phyloP scores from a whole-genome alignment of 2,113 vertebrate genomes.

The Oreotragus oreotragus region DNA sequence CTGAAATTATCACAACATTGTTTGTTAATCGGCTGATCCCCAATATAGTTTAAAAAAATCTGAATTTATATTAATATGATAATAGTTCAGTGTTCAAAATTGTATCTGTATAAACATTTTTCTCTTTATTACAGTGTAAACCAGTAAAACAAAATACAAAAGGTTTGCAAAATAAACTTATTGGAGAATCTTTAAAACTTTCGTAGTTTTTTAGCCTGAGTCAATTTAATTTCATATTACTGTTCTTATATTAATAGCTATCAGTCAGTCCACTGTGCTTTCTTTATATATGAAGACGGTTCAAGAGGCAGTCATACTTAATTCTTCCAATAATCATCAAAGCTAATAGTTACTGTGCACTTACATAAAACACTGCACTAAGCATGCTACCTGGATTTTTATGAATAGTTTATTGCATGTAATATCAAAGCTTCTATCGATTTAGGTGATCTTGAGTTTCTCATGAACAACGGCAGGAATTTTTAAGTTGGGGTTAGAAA shows the following conservation, averaged over 20 bases:
- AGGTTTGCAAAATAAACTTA: background rate
- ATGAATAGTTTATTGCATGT: background rate
- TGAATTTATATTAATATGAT: background rate
- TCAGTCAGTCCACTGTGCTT: background rate
- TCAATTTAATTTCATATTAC: background rate
- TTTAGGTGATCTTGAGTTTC: background rate
- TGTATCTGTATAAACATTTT: background rate
- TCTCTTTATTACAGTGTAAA: background rate
- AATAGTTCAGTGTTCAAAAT: slow-evolving; percentile 4
- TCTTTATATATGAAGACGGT: background rate
- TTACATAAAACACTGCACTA: background rate
- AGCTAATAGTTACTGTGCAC: background rate
- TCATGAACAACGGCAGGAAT: background rate
- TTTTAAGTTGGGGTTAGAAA: background rate
- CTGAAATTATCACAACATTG: background rate
- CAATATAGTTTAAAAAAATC: background rate
- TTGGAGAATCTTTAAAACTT: slow-evolving; percentile 2
- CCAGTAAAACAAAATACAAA: slow-evolving; percentile 8
- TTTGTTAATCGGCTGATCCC: background rate
- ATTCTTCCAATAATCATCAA: background rate
- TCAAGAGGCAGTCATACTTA: background rate
- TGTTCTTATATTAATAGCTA: background rate
- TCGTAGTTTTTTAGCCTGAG: background rate
- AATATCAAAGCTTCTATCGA: background rate
- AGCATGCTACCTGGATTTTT: background rate